Evolutionary conservation across 2,113 vertebrate species (phyloP), one percentile per base, ranked within the genome.

Genomic region (Nipponia nippon): DNA sequence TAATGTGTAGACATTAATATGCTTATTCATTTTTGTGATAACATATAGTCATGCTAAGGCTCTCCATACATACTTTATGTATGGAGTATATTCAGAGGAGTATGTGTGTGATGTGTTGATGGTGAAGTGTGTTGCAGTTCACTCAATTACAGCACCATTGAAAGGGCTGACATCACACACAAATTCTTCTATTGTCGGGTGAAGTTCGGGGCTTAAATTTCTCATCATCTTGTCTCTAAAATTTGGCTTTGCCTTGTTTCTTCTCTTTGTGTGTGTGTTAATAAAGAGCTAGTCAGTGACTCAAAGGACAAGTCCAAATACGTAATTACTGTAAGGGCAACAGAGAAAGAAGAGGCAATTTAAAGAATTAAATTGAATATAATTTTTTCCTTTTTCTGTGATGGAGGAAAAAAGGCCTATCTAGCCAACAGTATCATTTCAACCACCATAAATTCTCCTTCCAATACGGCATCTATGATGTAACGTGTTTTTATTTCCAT

Each of bases 161-260:
- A 71, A 70, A 52, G 13, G 27, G 56, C 26, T 69, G 67, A 55
- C 67, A 80, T 93, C 70, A 76, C 62, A 62, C 32, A 53, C 30
- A 69, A 71, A 7, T 32, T 81, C 44, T 72, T 53, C 27, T 83
- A 10, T 18, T 30, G 15, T 36, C 38, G 38, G 8, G 7, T 71
- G 46, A 70, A 42, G 16, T 44, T 96, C 50, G 71, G 40, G 10
- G 34, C 40, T 96, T 92, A 70, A 95, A 83, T 94, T 90, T 96
- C 53, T 96, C 30, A 92, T 91, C 25, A 53, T 38, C 53, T 53
- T 59, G 4, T 67, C 49, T 55, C 42, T 70, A 66, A 90, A 67
- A 75, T 25, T 47, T 90, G 29, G 6, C 11, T 87, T 93, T 73
- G 9, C 25, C 40, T 58, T 82, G 9, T 27, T 93, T 94, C 58